Conservation (phyloP, 2,113 vertebrate genomes). For the Periophthalmodon schlosseri region DNA sequence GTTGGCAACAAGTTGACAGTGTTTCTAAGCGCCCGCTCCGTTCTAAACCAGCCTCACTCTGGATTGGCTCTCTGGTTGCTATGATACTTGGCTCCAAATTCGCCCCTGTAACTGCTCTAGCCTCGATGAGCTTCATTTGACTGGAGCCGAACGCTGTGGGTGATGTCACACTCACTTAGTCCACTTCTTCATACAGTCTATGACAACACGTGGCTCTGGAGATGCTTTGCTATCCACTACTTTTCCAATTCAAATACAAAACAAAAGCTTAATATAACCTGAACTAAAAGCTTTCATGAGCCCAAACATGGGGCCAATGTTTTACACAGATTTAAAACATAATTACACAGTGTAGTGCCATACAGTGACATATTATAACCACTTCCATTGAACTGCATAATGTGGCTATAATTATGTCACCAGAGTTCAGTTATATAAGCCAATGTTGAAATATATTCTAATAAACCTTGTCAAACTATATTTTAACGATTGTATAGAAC, state of each 20-base stretch:
- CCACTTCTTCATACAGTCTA: too few relatives aligned
- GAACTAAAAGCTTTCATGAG: background rate
- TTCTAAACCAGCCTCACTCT: too few relatives aligned
- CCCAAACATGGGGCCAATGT: background rate
- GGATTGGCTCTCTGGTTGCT: too few relatives aligned
- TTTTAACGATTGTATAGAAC: background rate
- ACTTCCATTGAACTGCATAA: background rate
- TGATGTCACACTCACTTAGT: too few relatives aligned
- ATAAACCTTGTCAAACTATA: background rate
- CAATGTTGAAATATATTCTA: background rate
- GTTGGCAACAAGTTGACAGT: too few relatives aligned
- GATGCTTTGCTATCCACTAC: background rate
- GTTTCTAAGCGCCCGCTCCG: too few relatives aligned
- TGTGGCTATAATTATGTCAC: conserved; percentile 1
- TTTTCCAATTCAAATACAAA: background rate
- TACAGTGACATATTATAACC: background rate
- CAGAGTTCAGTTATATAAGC: background rate
- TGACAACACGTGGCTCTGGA: too few relatives aligned
- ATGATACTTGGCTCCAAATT: too few relatives aligned
- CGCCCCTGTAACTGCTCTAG: too few relatives aligned
- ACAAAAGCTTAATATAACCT: background rate
- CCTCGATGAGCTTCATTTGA: too few relatives aligned
- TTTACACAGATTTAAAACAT: conserved; percentile 3
- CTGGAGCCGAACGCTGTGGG: too few relatives aligned
- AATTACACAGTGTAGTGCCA: conserved; percentile 1